phyloP scores from a whole-genome alignment of 2,113 vertebrate genomes.

The Lagopus leucura region DNA sequence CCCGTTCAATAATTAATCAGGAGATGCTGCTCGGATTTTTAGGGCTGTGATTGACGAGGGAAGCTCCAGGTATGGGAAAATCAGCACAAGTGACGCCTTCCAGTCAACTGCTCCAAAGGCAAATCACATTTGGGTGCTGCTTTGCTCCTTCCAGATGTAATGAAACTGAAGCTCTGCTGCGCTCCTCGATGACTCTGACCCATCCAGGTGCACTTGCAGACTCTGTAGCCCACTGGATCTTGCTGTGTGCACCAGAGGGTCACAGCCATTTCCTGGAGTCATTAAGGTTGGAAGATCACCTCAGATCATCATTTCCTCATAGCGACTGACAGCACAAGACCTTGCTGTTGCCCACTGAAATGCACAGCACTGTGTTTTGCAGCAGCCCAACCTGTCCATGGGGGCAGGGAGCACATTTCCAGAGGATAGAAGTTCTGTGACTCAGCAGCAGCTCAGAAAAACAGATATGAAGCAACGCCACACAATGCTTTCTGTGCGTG shows the following conservation, averaged over 20 bases:
- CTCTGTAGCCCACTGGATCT: neutral
- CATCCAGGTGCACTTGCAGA: neutral
- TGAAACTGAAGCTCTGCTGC: neutral
- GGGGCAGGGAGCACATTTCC: neutral
- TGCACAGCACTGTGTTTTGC: neutral
- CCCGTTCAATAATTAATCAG: slow-evolving; percentile 44
- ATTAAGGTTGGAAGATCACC: no score
- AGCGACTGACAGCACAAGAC: neutral
- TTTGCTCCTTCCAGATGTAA: neutral
- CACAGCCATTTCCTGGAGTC: neutral
- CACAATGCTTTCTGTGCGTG: neutral
- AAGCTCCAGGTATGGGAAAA: neutral
- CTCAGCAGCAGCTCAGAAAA: neutral
- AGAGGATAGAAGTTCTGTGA: neutral
- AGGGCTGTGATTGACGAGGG: neutral
- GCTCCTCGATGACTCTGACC: neutral
- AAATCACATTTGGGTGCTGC: neutral
- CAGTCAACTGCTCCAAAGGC: neutral
- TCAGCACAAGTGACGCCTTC: fast-evolving
- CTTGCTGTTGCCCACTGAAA: neutral
- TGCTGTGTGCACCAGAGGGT: neutral
- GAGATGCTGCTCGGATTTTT: neutral
- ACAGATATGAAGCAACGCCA: neutral
- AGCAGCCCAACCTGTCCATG: neutral
- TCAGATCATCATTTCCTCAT: neutral